A percentile compares a stretch with the other conserved stretches of the same genome.
phyloP scores from a whole-genome alignment of 2,113 vertebrate genomes.

The Pomatostomus ruficeps region DNA sequence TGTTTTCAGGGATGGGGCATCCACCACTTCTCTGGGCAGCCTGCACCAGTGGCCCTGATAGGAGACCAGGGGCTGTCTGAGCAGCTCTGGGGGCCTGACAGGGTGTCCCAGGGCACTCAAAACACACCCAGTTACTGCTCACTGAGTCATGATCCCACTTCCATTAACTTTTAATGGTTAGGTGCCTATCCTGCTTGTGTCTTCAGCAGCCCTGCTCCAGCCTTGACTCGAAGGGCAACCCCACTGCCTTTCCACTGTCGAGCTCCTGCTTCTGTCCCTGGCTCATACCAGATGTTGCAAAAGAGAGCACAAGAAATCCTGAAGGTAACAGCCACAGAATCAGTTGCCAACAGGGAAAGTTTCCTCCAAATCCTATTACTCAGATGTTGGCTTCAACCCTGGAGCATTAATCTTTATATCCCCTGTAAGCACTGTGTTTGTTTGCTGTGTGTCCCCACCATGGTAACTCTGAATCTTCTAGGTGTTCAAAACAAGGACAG shows the following conservation, averaged over 20 bases:
- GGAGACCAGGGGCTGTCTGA: background rate
- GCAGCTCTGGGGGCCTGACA: background rate
- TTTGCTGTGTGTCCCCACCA: background rate
- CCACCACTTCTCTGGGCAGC: background rate
- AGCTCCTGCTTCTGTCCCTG: background rate
- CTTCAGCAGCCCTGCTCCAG: background rate
- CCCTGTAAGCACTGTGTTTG: background rate
- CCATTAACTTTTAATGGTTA: background rate
- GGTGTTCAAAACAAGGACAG: background rate
- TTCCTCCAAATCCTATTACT: background rate
- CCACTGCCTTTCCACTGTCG: rapidly evolving
- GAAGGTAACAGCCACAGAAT: background rate
- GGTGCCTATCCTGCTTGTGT: background rate
- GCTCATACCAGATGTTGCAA: background rate
- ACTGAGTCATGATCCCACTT: background rate
- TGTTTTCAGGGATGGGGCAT: background rate
- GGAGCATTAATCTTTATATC: background rate
- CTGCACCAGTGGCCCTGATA: background rate
- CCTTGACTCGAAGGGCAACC: background rate
- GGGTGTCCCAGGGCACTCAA: background rate
- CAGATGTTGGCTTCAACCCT: background rate
- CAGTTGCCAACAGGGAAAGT: background rate
- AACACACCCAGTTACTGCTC: background rate
- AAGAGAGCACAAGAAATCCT: background rate
- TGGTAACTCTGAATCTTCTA: background rate